Base-by-base conservation (phyloP, 1,140 invertebrate genomes). In the Eumaeus atala region DNA sequence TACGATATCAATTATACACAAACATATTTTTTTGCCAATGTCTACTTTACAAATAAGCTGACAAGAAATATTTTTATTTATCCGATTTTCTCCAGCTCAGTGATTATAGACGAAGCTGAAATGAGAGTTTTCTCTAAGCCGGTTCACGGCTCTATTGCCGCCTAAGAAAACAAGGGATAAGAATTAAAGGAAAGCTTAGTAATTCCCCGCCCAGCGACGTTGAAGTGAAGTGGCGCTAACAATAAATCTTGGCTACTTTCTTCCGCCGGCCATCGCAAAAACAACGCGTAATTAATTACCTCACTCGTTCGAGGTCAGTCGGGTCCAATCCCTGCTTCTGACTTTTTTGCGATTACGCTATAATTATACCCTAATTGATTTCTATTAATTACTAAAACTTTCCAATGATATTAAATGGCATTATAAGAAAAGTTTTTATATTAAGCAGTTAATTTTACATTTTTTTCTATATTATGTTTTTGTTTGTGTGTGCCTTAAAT, bases 221-320 rank as follows among this genome's bases (percentile, higher is more conserved):
- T 56, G 59, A 63, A 74, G 70, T 79, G 76, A 77, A 77, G 72
- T 77, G 72, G 64, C 67, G 66, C 71, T 60, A 73, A 80, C 77
- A 64, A 83, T 80, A 83, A 83, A 80, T 80, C 77, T 77, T 72
- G 67, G 61, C 67, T 59, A 64, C 72, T 79, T 74, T 70, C 72
- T 75, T 76, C 68, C 68, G 58, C 54, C 63, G 62, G 72, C 70
- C 72, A 62, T 62, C 76, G 66, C 70, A 78, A 77, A 81, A 81
- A 81, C 75, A 68, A 74, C 73, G 67, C 67, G 74, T 75, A 73
- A 81, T 81, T 81, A 81, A 81, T 81, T 81, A 76, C 72, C 66
- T 62, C 64, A 69, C 70, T 70, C 66, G 58, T 59, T 62, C n/a
- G 67, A 60, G 72, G 64, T 68, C 70, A 67, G 68, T 70, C 70